Base-by-base conservation (phyloP, 2,113 vertebrate species). In the Neogale vison region DNA sequence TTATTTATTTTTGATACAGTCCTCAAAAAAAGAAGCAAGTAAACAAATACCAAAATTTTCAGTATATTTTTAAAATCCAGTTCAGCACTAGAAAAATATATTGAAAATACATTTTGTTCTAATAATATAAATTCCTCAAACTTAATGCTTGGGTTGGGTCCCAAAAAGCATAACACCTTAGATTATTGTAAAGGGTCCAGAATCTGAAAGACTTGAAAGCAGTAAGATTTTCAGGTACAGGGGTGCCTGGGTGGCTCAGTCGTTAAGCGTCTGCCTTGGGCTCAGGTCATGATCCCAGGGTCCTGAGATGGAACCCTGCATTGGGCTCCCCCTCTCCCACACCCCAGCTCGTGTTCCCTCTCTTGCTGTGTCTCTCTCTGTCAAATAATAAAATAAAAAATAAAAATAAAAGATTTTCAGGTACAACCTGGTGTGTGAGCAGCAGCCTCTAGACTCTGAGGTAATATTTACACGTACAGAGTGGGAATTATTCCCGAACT, bases 61-160 rank as follows among this genome's bases (percentile, higher is more conserved):
- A 5, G 15, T 90, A 88, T 93, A 65, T 63, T 89, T 92, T 67
- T 4, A 90, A 92, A 93, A 71, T 80, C 4, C 13, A 88, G 34
- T 67, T 82, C 8, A 80, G 57, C 57, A 63, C 39, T 87, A 89
- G 29, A 59, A 97, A 97, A 85, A 36, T 47, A 39, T 24, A 65
- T 55, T 61, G 80, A 93, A 94, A 96, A 20, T 39, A 59, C 26
- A 71, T 71, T 86, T 89, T 39, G 11, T 85, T 69, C 14, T 76
- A 90, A 24, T 71, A 71, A 61, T 84, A 84, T 95, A 88, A 84
- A 93, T 84, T 95, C 7, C 26, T 90, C 72, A 97, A 61, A 5
- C 5, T 84, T 79, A 81, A 17, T 65, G 13, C 3, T 94, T 92
- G 24, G 0, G 0, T 76, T 87, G 71, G 7, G 52, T 92, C 42